A percentile compares a stretch with the other conserved stretches of the same genome.
These are phyloP conservation scores for Pseudochirops cupreus DNA, from an alignment of 2,797 vertebrate genomes.

Conservation along the genomic window DNA sequence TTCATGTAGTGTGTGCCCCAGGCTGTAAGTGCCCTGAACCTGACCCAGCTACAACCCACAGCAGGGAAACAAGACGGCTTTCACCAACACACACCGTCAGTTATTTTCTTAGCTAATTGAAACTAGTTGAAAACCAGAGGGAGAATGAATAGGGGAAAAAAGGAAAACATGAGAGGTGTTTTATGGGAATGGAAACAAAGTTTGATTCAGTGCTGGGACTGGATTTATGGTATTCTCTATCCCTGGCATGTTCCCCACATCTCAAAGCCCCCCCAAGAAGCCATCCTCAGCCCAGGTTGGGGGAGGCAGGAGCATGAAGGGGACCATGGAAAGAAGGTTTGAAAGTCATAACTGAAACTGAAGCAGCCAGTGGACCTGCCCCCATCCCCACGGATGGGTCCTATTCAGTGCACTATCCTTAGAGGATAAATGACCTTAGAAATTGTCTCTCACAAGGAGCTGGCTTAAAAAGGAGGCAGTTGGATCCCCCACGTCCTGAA, in stretches of 20 bases:
- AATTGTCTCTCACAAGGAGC: background rate
- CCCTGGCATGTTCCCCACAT: background rate
- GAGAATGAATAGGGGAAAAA: background rate
- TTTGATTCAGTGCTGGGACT: background rate
- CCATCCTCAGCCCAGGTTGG: background rate
- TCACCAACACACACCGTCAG: background rate
- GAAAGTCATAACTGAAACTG: background rate
- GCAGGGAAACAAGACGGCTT: background rate
- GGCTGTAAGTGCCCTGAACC: background rate
- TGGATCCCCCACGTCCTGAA: background rate
- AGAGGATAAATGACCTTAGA: background rate
- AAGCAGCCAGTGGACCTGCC: background rate
- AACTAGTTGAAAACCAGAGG: conserved; percentile 8
- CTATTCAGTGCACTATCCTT: background rate
- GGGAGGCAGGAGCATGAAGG: background rate
- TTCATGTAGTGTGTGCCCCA: background rate
- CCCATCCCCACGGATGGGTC: background rate
- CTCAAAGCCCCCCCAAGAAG: background rate
- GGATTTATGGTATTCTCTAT: background rate
- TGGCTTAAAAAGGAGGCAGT: background rate
- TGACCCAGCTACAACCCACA: background rate
- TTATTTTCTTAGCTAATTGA: conserved; percentile 5
- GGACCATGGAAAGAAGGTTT: background rate
- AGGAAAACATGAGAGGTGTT: background rate
- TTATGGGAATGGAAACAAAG: background rate